Evolutionary conservation across 2,113 vertebrate species (phyloP).

Genomic region (Plestiodon gilberti): DNA sequence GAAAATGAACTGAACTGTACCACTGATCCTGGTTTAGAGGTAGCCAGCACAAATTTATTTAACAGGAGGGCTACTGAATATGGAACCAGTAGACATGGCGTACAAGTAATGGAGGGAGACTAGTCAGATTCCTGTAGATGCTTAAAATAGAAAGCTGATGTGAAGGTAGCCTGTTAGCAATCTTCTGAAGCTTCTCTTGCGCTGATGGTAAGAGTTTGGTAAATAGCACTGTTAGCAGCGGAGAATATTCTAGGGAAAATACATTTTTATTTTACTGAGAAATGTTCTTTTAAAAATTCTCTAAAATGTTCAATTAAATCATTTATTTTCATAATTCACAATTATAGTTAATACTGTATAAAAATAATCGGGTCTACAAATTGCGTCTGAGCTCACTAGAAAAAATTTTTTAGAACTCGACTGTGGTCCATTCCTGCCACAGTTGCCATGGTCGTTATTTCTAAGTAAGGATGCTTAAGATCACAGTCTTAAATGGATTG

Average conservation of each 20-base stretch:
- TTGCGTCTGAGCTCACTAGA: too few relatives aligned
- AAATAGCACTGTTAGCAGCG: background rate
- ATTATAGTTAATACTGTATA: too few relatives aligned
- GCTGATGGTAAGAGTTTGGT: constrained; percentile 55
- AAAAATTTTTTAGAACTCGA: too few relatives aligned
- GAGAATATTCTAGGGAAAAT: background rate
- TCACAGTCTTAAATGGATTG: too few relatives aligned
- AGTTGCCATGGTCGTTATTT: too few relatives aligned
- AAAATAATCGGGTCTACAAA: too few relatives aligned
- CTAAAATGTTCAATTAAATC: background rate
- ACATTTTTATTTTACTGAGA: background rate
- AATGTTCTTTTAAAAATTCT: background rate
- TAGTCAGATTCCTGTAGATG: background rate
- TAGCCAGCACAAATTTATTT: background rate
- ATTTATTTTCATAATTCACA: too few relatives aligned
- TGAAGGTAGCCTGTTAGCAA: background rate
- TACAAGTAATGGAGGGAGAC: background rate
- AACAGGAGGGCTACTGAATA: background rate
- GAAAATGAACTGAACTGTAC: background rate
- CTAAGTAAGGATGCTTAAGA: too few relatives aligned
- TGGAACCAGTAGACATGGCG: rapidly evolving
- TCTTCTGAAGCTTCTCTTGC: constrained; percentile 26
- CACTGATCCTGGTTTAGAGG: background rate
- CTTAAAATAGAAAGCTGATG: constrained; percentile 18
- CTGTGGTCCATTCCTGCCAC: too few relatives aligned